Evolutionary conservation across 1,140 invertebrate genomes (phyloP).

Genomic region (Zaprionus camerounensis): DNA sequence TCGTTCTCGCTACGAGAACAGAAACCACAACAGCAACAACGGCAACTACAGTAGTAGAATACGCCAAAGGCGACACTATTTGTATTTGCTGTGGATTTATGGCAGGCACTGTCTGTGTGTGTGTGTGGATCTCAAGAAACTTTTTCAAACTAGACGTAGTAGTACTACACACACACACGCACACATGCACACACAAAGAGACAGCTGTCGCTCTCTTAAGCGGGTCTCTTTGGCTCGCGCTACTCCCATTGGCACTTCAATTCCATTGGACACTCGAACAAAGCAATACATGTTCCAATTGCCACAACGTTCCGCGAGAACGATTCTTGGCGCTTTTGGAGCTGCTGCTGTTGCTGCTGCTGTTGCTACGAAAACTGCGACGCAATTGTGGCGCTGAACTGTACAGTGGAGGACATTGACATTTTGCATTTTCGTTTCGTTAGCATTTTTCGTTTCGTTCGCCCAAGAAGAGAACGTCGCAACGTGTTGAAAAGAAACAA

Average conservation of each 20-base stretch:
- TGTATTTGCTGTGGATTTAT: constrained; percentile 69
- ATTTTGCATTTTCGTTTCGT: constrained; percentile 84
- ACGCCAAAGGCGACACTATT: constrained; percentile 58
- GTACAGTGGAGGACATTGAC: constrained; percentile 84
- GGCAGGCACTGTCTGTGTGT: constrained; percentile 13
- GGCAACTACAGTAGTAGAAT: constrained; percentile 37
- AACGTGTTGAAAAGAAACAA: constrained; percentile 50
- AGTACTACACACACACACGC: constrained; percentile 18
- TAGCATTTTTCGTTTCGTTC: constrained; percentile 71
- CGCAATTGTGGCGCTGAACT: constrained; percentile 80
- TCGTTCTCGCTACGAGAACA: constrained; percentile 14
- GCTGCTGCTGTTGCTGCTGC: constrained; percentile 50
- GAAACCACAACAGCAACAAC: constrained; percentile 38
- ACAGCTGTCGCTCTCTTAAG: neutral
- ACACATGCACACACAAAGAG: neutral
- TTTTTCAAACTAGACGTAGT: constrained; percentile 41
- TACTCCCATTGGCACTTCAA: constrained; percentile 35
- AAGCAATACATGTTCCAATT: constrained; percentile 42
- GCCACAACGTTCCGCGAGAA: constrained; percentile 54
- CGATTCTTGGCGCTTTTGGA: constrained; percentile 57
- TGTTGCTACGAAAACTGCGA: constrained; percentile 75
- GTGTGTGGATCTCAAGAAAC: constrained; percentile 26
- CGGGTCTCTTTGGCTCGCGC: constrained; percentile 7
- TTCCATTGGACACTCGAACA: constrained; percentile 17
- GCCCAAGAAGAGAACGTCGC: constrained; percentile 25